Evolutionary conservation across 2,113 vertebrate species (phyloP).

Genomic region (Gadus chalcogrammus): DNA sequence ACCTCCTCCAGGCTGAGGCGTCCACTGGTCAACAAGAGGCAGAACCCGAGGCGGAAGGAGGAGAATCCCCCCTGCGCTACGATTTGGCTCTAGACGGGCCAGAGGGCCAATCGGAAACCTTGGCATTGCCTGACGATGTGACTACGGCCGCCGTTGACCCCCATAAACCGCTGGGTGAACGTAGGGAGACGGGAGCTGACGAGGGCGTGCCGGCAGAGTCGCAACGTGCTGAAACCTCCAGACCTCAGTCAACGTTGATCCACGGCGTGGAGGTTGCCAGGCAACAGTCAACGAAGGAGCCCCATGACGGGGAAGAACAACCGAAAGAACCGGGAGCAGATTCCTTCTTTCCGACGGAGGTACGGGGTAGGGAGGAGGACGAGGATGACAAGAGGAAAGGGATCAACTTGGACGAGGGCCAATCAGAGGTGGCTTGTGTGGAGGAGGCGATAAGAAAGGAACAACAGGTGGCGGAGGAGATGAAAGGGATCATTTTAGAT

Average conservation of each 20-base stretch:
- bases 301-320: neutral
- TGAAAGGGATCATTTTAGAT: too few species aligned
- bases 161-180: slow-evolving; percentile 14
- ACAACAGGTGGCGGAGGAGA: slow-evolving; percentile 17
- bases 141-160: slow-evolving; percentile 37
- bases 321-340: slow-evolving; percentile 1
- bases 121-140: slow-evolving; percentile 1
- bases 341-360: neutral
- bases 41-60: neutral
- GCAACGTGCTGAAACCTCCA: neutral
- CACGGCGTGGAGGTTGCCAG: neutral
- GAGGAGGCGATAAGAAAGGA: neutral
- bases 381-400: neutral
- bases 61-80: neutral
- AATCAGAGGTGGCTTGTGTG: neutral
- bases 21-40: neutral
- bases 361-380: neutral
- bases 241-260: fast-evolving
- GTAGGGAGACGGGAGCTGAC: slow-evolving; percentile 14
- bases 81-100: neutral
- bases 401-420: too few species aligned
- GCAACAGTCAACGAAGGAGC: slow-evolving; percentile 23
- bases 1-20: neutral
- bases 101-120: slow-evolving; percentile 31
- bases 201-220: neutral